Conservation (phyloP, 2,113 vertebrate species). For the Nyctibius bracteatus region DNA sequence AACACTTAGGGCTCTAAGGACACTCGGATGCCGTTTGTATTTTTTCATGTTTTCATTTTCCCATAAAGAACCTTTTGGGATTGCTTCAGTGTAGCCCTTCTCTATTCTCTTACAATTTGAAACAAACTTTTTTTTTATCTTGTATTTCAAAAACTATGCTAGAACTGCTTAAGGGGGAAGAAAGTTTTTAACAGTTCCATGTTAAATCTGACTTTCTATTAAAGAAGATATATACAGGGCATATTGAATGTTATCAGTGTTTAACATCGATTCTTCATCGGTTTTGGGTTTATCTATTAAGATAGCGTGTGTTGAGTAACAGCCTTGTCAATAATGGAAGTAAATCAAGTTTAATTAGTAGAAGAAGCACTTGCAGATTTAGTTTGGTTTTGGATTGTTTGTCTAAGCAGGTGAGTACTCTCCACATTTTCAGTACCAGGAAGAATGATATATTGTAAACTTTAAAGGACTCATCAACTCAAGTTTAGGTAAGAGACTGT, state of each 20-base stretch:
- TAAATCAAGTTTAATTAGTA: neutral
- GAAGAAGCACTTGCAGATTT: neutral
- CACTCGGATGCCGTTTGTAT: neutral
- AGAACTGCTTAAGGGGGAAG: neutral
- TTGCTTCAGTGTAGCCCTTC: neutral
- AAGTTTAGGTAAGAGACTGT: conserved; percentile 1
- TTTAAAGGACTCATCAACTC: neutral
- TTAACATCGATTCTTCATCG: neutral
- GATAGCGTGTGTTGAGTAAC: accelerated
- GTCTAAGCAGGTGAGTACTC: neutral
- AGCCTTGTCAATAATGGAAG: neutral
- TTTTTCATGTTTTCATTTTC: neutral
- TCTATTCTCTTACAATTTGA: neutral
- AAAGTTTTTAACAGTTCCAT: neutral
- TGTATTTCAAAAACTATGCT: neutral
- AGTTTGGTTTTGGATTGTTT: neutral
- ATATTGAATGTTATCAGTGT: neutral
- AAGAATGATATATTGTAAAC: neutral
- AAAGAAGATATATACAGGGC: neutral
- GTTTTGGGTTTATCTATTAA: neutral
- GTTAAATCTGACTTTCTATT: neutral
- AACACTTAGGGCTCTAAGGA: neutral
- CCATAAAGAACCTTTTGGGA: neutral
- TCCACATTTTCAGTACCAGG: neutral
- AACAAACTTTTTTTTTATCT: neutral